Conservation (phyloP, 2,888 invertebrate genomes). For the Pachliopta kotzebuea region DNA sequence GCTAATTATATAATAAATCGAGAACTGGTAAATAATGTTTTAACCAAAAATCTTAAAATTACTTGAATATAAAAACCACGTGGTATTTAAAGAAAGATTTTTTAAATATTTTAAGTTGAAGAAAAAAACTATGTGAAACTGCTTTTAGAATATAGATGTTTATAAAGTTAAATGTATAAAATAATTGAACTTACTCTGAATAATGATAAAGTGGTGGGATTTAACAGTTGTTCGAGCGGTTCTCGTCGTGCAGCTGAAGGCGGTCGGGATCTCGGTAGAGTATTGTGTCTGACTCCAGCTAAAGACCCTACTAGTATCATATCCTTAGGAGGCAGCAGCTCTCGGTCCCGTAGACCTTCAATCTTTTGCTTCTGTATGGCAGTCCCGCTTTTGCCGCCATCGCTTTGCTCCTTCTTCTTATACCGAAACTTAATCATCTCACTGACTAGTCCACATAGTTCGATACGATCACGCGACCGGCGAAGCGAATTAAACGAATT, state of each 20-base stretch:
- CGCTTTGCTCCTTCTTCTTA: conserved; percentile 80
- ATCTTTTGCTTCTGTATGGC: conserved; percentile 74
- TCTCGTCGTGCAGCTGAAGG: conserved; percentile 53
- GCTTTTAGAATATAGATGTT: not conserved
- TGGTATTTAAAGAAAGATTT: not conserved
- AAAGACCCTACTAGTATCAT: conserved; percentile 63
- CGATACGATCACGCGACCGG: conserved; percentile 42
- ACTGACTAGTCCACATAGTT: conserved; percentile 61
- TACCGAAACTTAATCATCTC: conserved; percentile 85
- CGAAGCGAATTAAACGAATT: conserved; percentile 43
- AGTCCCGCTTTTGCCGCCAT: conserved; percentile 53
- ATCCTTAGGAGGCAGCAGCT: conserved; percentile 71
- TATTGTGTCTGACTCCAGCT: conserved; percentile 69
- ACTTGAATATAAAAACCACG: not conserved
- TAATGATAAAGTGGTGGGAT: conserved; percentile 60
- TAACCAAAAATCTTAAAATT: too few relatives aligned
- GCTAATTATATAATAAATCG: too few relatives aligned
- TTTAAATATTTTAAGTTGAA: not conserved
- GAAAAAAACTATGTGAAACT: too few relatives aligned
- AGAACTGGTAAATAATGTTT: too few relatives aligned
- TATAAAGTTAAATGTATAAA: not conserved
- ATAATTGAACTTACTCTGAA: conserved; percentile 68
- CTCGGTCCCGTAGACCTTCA: conserved; percentile 66
- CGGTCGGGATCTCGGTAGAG: conserved; percentile 67
- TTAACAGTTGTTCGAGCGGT: conserved; percentile 49